phyloP scores from a whole-genome alignment of 2,113 vertebrate genomes.

The Ardeotis arabs region DNA sequence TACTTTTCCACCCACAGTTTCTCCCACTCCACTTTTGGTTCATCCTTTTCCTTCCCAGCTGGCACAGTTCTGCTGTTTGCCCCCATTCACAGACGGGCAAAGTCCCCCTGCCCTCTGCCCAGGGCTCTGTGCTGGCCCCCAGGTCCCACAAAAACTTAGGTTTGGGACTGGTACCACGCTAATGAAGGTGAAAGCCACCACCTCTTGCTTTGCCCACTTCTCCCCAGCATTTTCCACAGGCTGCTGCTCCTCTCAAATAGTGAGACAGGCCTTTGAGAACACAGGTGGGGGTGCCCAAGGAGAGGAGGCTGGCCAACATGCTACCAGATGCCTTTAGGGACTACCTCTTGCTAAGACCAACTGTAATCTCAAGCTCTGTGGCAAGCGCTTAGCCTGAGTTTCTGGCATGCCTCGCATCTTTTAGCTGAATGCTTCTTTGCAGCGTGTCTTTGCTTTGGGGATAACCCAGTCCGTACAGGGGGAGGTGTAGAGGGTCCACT shows the following conservation, averaged over 20 bases:
- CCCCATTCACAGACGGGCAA: background rate
- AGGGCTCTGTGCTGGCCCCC: background rate
- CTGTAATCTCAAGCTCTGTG: background rate
- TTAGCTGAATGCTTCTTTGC: background rate
- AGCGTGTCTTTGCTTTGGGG: background rate
- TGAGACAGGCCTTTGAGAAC: background rate
- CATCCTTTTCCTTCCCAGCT: background rate
- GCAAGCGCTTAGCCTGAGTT: background rate
- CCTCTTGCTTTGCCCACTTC: background rate
- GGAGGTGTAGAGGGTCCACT: background rate
- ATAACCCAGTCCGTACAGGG: rapidly evolving
- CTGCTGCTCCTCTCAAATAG: background rate
- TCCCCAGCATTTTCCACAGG: background rate
- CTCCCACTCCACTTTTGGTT: background rate
- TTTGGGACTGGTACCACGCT: background rate
- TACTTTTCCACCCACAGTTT: background rate
- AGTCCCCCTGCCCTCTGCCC: background rate
- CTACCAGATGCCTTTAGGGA: background rate
- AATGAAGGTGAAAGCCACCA: background rate
- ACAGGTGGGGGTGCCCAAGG: background rate
- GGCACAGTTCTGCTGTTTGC: background rate
- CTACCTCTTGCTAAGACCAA: background rate
- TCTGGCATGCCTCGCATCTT: background rate
- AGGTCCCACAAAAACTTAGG: background rate
- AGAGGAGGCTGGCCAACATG: background rate